phyloP scores from a whole-genome alignment of 2,113 vertebrate species.

The Tachycineta bicolor region DNA sequence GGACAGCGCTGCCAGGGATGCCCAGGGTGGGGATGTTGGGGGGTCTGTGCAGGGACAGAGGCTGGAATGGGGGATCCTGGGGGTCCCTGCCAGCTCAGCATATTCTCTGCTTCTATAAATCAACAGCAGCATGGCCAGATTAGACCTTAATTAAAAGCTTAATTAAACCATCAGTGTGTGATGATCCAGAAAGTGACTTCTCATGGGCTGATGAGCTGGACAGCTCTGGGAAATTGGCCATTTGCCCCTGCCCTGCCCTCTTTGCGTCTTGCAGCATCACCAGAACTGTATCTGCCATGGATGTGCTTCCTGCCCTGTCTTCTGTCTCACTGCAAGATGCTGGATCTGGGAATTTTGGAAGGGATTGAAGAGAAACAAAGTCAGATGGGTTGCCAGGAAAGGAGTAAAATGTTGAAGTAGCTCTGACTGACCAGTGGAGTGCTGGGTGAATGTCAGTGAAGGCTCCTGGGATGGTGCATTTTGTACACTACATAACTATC shows the following conservation, averaged over 20 bases:
- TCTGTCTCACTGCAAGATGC: not conserved
- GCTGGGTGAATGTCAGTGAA: not conserved
- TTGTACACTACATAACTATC: not conserved
- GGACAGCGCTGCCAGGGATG: not conserved
- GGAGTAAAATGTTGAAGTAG: not conserved
- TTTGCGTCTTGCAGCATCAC: not conserved
- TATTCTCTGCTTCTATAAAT: not conserved
- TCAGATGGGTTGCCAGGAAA: not conserved
- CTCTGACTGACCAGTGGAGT: not conserved
- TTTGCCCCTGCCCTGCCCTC: not conserved
- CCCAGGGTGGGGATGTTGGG: not conserved
- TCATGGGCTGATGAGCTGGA: not conserved
- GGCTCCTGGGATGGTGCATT: not conserved
- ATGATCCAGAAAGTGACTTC: not conserved
- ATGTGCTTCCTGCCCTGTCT: accelerated
- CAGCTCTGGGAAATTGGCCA: not conserved
- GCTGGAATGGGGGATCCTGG: not conserved
- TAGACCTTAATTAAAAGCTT: not conserved
- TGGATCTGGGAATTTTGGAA: not conserved
- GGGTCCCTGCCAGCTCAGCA: not conserved
- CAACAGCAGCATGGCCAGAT: not conserved
- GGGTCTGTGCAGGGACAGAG: accelerated
- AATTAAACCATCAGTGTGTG: not conserved
- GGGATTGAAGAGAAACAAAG: not conserved
- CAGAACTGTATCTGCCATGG: not conserved